These are phyloP conservation scores for Bombus polaris DNA, from an alignment of 1,140 invertebrate species.

Conservation along the genomic window DNA sequence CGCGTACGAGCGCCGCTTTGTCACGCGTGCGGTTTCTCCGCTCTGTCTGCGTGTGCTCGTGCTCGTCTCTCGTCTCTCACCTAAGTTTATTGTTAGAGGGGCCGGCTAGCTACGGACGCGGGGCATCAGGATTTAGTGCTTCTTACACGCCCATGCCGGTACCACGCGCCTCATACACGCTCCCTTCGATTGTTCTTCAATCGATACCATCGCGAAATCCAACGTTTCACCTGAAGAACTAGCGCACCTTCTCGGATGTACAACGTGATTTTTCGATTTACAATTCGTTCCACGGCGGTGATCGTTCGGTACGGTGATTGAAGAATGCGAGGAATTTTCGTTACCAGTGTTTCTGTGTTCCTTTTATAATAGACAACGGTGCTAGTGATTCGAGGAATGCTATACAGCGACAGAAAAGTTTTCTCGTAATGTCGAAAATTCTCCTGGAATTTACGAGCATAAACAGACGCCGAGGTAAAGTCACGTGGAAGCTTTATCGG, in stretches of 20 bases:
- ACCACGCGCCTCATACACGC: conserved; percentile 59
- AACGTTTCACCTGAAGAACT: neutral
- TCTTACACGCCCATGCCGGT: conserved; percentile 62
- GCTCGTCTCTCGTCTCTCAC: conserved; percentile 63
- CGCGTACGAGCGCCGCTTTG: conserved; percentile 50
- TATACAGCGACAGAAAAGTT: neutral
- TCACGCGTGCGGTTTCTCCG: conserved; percentile 57
- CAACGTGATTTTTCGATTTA: neutral
- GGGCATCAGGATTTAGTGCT: conserved; percentile 75
- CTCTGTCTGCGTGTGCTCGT: conserved; percentile 58
- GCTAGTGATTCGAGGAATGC: neutral
- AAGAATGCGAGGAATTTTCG: neutral
- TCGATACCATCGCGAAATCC: too few relatives aligned
- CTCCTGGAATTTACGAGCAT: neutral
- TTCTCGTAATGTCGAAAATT: neutral
- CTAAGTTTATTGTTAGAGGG: conserved; percentile 80
- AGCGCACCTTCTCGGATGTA: neutral
- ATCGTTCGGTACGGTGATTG: neutral
- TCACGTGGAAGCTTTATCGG: neutral
- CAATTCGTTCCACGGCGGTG: neutral
- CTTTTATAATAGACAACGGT: neutral
- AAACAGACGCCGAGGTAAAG: conserved; percentile 4
- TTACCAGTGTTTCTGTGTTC: neutral
- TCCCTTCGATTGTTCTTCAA: conserved; percentile 6
- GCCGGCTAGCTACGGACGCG: conserved; percentile 58